Evolutionary conservation across 2,113 vertebrate species (phyloP).

Genomic region (Rhabdomys dilectus): DNA sequence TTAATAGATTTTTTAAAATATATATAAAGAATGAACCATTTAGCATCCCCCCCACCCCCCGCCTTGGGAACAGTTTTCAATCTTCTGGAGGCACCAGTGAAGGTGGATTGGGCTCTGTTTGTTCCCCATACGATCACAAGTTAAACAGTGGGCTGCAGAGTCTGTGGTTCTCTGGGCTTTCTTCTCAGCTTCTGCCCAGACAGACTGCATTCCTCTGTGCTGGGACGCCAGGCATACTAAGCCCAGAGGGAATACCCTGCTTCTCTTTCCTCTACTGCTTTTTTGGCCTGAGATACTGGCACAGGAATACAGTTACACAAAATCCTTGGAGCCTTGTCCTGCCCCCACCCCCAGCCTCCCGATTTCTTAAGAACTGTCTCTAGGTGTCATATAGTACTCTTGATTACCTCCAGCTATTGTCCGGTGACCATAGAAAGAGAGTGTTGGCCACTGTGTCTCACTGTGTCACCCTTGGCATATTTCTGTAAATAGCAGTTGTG

Average conservation of each 20-base stretch:
- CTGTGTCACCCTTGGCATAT: background rate
- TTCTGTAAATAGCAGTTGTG: background rate
- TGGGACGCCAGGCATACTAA: background rate
- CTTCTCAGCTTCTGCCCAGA: conserved; percentile 57
- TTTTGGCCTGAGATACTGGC: conserved; percentile 28
- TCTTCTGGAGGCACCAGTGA: background rate
- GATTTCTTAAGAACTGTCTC: background rate
- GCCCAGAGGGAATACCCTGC: conserved; percentile 48
- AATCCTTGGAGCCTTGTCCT: background rate
- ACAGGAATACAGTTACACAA: conserved; percentile 23
- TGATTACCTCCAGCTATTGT: background rate
- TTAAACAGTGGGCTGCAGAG: background rate
- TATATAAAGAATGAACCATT: background rate
- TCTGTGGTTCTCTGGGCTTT: background rate
- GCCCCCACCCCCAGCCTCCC: background rate
- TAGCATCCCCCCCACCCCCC: background rate
- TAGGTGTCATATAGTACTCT: background rate
- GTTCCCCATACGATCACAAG: background rate
- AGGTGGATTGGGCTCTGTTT: background rate
- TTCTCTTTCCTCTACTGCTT: conserved; percentile 50
- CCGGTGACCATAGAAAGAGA: background rate
- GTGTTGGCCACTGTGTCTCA: background rate
- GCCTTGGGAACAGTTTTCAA: background rate
- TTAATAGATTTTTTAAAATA: background rate
- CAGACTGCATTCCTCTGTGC: conserved; percentile 50